Conservation (phyloP, 2,888 invertebrate genomes). For the Sinhomidia bicolor region DNA sequence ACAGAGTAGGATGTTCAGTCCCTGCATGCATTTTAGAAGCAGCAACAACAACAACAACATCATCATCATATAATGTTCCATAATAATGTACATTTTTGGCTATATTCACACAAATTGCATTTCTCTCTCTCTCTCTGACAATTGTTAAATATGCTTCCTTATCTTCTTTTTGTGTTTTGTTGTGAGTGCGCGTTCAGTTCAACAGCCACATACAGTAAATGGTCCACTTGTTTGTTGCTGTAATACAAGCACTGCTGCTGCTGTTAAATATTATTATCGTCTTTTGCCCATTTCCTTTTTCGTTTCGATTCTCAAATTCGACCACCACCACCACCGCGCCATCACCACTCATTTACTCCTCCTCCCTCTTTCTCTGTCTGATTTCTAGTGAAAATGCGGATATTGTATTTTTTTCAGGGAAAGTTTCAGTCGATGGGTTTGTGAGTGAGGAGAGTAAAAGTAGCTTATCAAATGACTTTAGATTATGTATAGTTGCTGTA, state of each 20-base stretch:
- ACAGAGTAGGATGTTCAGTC: not conserved
- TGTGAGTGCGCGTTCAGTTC: not conserved
- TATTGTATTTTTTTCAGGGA: not conserved
- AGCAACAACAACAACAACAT: not conserved
- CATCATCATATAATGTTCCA: constrained; percentile 17
- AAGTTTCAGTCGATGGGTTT: not conserved
- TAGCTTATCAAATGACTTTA: not conserved
- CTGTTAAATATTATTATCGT: not conserved
- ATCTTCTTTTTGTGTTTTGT: not conserved
- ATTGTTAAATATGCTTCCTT: constrained; percentile 28
- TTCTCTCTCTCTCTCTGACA: not conserved
- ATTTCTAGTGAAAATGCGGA: constrained; percentile 11
- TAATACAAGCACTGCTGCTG: not conserved
- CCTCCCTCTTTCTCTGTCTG: not conserved
- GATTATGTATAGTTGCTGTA: not conserved
- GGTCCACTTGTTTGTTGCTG: not conserved
- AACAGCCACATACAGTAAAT: not conserved
- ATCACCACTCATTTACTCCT: not conserved
- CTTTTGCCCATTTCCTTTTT: constrained; percentile 36
- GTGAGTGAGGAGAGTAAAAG: not conserved
- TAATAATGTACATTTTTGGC: constrained; percentile 41
- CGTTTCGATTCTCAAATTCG: constrained; percentile 36
- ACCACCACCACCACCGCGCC: constrained; percentile 28
- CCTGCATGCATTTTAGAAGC: constrained; percentile 43
- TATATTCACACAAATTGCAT: constrained; percentile 21